phyloP scores from a whole-genome alignment of 2,113 vertebrate species.

The Rhinolophus sinicus region DNA sequence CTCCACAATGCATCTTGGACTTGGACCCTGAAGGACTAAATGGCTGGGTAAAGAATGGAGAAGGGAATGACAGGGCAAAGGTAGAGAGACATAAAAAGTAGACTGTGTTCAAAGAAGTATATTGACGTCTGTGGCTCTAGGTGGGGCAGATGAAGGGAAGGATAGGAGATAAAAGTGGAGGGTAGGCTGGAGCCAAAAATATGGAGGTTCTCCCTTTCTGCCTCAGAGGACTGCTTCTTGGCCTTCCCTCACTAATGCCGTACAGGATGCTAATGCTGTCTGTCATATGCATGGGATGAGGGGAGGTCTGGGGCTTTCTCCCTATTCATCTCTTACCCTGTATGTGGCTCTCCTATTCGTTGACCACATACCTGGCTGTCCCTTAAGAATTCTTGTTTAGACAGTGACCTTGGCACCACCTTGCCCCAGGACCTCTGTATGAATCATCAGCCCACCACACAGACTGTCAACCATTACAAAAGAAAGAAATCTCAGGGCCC shows the following conservation, averaged over 20 bases:
- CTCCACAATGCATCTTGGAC: not conserved
- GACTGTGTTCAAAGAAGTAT: not conserved
- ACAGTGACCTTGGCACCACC: not conserved
- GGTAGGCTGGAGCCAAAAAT: not conserved
- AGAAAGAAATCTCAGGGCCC: conserved; percentile 52
- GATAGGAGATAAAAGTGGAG: not conserved
- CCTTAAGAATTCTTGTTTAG: not conserved
- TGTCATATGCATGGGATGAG: not conserved
- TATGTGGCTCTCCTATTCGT: not conserved
- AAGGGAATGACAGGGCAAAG: not conserved
- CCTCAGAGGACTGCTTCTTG: not conserved
- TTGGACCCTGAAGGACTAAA: not conserved
- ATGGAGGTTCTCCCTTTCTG: not conserved
- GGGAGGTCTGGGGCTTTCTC: not conserved
- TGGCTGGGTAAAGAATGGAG: not conserved
- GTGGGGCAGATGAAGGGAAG: not conserved
- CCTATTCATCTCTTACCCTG: not conserved
- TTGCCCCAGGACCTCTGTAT: not conserved
- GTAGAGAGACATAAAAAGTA: not conserved
- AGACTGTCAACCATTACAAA: not conserved
- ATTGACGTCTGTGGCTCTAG: not conserved
- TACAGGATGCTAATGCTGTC: not conserved
- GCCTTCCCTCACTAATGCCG: not conserved
- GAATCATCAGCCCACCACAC: conserved; percentile 23
- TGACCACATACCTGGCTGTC: not conserved